A percentile compares a stretch with the other conserved stretches of the same genome.
These are phyloP conservation scores for Drosophila fulvimacula DNA, from an alignment of 2,888 invertebrate species.

Conservation along the genomic window DNA sequence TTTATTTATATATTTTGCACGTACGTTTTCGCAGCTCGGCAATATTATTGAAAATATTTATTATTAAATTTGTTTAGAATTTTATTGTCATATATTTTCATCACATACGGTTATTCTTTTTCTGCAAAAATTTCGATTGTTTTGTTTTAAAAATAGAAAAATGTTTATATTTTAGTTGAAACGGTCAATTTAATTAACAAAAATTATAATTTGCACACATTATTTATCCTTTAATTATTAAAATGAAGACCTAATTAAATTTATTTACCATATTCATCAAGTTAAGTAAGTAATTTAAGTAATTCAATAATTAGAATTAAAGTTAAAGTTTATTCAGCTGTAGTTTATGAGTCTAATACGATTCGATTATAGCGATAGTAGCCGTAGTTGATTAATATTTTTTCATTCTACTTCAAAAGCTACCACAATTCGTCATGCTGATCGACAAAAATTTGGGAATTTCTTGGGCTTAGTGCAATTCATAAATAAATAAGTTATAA, in stretches of 20 bases:
- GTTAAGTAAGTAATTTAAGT: too few species aligned
- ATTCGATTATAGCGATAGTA: not conserved
- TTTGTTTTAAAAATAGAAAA: not conserved
- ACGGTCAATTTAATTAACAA: slow-evolving; percentile 22
- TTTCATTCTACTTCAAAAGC: not conserved
- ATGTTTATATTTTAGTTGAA: slow-evolving; percentile 5
- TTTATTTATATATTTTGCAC: slow-evolving; percentile 26
- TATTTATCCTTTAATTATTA: slow-evolving; percentile 15
- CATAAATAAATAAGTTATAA: slow-evolving; percentile 4
- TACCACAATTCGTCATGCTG: not conserved
- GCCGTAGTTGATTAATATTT: not conserved
- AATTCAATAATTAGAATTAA: too few species aligned
- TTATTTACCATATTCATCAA: too few species aligned
- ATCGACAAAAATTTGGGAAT: slow-evolving; percentile 4
- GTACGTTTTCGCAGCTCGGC: slow-evolving; percentile 6
- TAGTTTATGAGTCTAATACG: not conserved
- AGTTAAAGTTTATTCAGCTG: not conserved
- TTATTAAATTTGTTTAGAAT: slow-evolving; percentile 12
- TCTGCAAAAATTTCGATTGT: not conserved
- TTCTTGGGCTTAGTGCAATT: not conserved
- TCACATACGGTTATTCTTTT: not conserved
- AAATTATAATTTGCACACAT: slow-evolving; percentile 10
- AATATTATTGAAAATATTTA: slow-evolving; percentile 9
- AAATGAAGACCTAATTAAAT: not conserved
- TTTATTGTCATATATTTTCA: slow-evolving; percentile 3